Percentiles rank a stretch among this genome's conserved stretches.
Evolutionary conservation across 2,113 vertebrate species (phyloP).

Genomic region (Drymodes brunneopygia): DNA sequence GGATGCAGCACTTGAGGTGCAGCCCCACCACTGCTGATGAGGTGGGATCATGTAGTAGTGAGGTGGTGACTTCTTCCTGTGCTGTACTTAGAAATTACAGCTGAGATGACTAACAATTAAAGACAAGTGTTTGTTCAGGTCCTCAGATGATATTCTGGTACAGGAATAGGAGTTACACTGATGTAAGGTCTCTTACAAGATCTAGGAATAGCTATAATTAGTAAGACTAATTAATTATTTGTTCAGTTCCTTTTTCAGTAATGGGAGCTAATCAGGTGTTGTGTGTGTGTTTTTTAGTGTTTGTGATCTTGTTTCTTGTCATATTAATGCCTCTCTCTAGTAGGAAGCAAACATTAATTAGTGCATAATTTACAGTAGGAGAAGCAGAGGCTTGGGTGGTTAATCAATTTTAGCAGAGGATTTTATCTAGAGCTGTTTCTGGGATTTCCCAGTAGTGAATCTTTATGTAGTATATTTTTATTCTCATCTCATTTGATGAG

Average conservation of each 20-base stretch:
- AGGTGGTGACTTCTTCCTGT: neutral
- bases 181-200: neutral
- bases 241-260: neutral
- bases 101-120: neutral
- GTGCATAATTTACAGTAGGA: neutral
- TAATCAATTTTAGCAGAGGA: neutral
- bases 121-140: neutral
- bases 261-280: neutral
- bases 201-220: neutral
- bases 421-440: neutral
- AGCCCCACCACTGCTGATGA: accelerated
- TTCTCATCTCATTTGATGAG: neutral
- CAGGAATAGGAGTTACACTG: neutral
- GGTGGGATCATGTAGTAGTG: neutral
- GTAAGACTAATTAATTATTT: neutral
- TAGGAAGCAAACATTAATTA: constrained; percentile 10
- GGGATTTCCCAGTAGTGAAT: neutral
- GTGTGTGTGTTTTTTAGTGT: neutral
- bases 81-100: neutral
- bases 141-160: neutral
- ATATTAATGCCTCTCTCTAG: neutral
- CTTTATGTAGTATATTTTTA: neutral
- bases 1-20: neutral
- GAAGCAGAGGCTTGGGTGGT: neutral
- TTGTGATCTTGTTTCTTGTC: constrained; percentile 7